Percentiles rank a stretch among this genome's conserved stretches.
These are phyloP conservation scores for Pogonocichla stellata DNA, from an alignment of 2,113 vertebrate species.

Conservation along the genomic window DNA sequence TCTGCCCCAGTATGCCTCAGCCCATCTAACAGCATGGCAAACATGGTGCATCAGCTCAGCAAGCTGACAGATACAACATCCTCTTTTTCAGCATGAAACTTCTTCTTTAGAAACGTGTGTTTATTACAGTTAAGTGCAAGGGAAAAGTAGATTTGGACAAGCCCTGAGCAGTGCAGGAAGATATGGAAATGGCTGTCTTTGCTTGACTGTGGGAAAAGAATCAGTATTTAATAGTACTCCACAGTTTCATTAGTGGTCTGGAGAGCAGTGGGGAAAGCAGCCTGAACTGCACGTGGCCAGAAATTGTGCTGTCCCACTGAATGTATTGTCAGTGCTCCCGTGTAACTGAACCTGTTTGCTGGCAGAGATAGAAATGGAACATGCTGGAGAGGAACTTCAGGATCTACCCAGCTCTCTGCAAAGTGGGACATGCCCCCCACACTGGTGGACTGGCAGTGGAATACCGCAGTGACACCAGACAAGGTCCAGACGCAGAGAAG, in stretches of 20 bases:
- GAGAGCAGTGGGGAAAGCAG: not conserved
- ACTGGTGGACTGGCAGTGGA: not conserved
- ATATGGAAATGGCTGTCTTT: not conserved
- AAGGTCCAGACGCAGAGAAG: not conserved
- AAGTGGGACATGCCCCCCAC: not conserved
- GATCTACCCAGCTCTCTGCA: not conserved
- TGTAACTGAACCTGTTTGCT: not conserved
- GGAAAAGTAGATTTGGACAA: not conserved
- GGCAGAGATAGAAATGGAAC: not conserved
- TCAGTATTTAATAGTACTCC: not conserved
- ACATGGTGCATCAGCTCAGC: not conserved
- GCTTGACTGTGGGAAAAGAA: not conserved
- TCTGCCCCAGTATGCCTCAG: not conserved
- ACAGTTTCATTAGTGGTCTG: not conserved
- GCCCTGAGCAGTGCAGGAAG: not conserved
- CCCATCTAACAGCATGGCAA: not conserved
- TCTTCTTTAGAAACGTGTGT: not conserved
- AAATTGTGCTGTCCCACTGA: not conserved
- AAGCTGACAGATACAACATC: not conserved
- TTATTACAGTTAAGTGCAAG: not conserved
- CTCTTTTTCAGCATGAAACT: not conserved
- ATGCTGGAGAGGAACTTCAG: not conserved
- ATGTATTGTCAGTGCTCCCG: not conserved
- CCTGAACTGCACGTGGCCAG: not conserved
- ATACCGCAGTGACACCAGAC: not conserved